Evolutionary conservation across 2,113 vertebrate species (phyloP), one percentile per base, ranked within the genome.

Genomic region (Lucifuga dentata): DNA sequence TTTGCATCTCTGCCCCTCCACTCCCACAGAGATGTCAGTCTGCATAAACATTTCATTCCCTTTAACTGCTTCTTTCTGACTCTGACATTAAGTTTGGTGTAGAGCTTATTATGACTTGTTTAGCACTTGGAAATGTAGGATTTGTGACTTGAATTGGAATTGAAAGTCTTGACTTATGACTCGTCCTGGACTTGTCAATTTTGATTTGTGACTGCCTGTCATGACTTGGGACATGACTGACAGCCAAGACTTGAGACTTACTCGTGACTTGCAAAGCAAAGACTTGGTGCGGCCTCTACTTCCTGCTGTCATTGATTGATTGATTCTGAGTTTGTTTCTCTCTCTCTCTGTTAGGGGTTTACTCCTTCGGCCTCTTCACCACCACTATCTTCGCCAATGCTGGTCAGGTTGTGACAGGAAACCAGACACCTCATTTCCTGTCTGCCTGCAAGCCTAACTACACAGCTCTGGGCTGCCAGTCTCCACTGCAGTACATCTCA

Each of bases 311-410:
- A 13, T 20, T 40, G 36, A 55, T 45, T 65, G 40, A 6, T 2
- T 17, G 11, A 20, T 50, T 15, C 32, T 40, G 6, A 11, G 3
- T 45, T 16, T 8, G 2, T 46, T 11, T 16, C 44, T 8, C 5
- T 35, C 0, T 44, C 20, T 45, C 32, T 40, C 12, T 11, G 32
- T 6, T 71, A 97, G 96, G 95, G 1, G 95, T 96, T 35, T 97
- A 95, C 81, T 95, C 95, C 26, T 97, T 97, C 1, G 96, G 96
- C 57, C 94, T 97, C 40, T 96, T 97, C 79, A 93, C 95, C 61
- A 97, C 95, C 17, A 95, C 94, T 71, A 97, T 97, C 83, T 97
- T 97, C 9, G 95, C 95, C 70, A 96, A 96, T n/a, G 95, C 95
- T 0, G 95, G 95, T 17, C 96, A 97, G 76, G 95, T 96, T 55